phyloP scores from a whole-genome alignment of 2,797 vertebrate genomes.

The Cyprinella venusta region DNA sequence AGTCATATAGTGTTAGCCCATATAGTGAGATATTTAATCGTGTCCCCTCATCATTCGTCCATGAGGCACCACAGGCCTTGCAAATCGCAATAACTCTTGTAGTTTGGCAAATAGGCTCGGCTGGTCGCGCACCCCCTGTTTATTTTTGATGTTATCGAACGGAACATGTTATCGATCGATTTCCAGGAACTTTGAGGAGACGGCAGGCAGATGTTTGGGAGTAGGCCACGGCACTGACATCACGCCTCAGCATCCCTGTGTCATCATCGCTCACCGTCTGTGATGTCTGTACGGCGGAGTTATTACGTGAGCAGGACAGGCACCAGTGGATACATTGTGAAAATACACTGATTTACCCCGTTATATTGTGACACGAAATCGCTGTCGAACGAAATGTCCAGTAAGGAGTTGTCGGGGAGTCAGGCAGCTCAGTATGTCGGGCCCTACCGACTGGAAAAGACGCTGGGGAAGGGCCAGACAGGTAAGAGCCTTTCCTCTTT shows the following conservation, averaged over 20 bases:
- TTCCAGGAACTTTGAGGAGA: constrained; percentile 64
- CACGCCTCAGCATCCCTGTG: constrained; percentile 65
- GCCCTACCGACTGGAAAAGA: constrained; percentile 93
- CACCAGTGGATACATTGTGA: constrained; percentile 55
- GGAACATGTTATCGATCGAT: constrained; percentile 37
- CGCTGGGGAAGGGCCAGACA: constrained; percentile 93
- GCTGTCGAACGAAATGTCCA: constrained; percentile 76
- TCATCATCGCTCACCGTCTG: constrained; percentile 58
- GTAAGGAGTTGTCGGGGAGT: constrained; percentile 79
- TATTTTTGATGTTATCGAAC: background rate
- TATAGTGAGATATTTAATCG: constrained; percentile 1
- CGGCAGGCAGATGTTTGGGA: constrained; percentile 69
- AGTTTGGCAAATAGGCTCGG: background rate
- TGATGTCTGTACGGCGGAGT: constrained; percentile 71
- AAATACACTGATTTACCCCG: constrained; percentile 60
- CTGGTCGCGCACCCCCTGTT: background rate
- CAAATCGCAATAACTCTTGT: constrained; percentile 4
- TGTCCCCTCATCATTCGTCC: constrained; percentile 10
- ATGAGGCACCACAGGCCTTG: background rate
- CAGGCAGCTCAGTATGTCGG: constrained; percentile 91
- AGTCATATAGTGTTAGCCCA: background rate
- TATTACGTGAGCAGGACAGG: constrained; percentile 64
- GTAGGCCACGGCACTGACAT: constrained; percentile 69
- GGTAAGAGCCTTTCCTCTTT: constrained; percentile 73
- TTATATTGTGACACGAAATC: constrained; percentile 28